These are phyloP conservation scores for Dryobota labecula DNA, from an alignment of 2,888 invertebrate species.

Conservation along the genomic window DNA sequence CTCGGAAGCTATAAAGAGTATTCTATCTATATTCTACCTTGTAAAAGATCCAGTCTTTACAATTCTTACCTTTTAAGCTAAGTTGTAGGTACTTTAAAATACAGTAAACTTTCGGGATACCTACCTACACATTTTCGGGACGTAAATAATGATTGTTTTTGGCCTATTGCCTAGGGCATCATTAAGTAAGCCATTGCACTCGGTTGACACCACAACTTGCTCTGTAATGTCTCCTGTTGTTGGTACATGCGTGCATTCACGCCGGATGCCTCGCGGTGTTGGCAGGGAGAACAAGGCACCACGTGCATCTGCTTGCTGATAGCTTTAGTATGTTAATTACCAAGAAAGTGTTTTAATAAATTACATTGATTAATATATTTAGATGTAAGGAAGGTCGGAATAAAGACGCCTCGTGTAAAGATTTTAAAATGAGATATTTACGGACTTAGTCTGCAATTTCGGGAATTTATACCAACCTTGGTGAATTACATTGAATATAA, in stretches of 20 bases:
- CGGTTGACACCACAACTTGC: slow-evolving; percentile 49
- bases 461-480: not conserved
- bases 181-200: slow-evolving; percentile 56
- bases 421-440: not conserved
- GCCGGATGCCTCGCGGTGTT: slow-evolving; percentile 39
- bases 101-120: slow-evolving; percentile 4
- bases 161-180: slow-evolving; percentile 45
- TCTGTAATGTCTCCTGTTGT: slow-evolving; percentile 10
- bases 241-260: slow-evolving; percentile 27
- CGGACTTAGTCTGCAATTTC: not conserved
- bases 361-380: not conserved
- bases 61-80: not conserved
- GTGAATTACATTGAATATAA: not conserved
- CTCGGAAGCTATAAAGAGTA: too few relatives aligned
- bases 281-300: slow-evolving; percentile 46
- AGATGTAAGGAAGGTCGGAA: slow-evolving; percentile 8
- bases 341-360: slow-evolving; percentile 2
- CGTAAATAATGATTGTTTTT: slow-evolving; percentile 45
- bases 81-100: slow-evolving; percentile 9
- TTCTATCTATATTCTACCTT: not conserved
- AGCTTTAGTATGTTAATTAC: slow-evolving; percentile 30
- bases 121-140: not conserved
- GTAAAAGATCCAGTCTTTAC: not conserved
- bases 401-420: not conserved
- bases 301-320: slow-evolving; percentile 16